These are phyloP conservation scores for Ornithoptera alexandrae DNA, from an alignment of 2,888 invertebrate genomes.

Conservation along the genomic window DNA sequence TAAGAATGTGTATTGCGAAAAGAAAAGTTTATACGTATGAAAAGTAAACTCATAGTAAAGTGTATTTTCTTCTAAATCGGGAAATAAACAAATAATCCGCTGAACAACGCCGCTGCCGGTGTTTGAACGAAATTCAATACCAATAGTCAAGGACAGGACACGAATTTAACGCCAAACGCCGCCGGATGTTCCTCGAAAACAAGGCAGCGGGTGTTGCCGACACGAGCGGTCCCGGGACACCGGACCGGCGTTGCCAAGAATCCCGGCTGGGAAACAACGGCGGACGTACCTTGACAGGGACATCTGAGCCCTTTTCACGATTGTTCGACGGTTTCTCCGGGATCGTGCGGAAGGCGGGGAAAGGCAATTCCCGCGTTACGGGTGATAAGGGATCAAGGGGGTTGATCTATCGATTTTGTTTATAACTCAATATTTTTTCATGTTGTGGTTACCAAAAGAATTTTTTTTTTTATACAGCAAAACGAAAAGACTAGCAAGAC, in stretches of 20 bases:
- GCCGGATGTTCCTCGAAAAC: constrained; percentile 7
- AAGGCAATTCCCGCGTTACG: constrained; percentile 10
- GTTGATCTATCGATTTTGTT: constrained; percentile 1
- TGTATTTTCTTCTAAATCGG: too few species aligned
- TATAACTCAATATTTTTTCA: background rate
- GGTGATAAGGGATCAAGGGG: constrained; percentile 11
- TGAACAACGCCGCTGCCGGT: too few species aligned
- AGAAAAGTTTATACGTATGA: too few species aligned
- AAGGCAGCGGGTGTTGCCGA: constrained; percentile 14
- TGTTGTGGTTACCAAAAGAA: background rate
- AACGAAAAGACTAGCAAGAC: too few species aligned
- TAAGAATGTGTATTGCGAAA: too few species aligned
- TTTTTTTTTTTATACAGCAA: too few species aligned
- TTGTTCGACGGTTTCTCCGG: constrained; percentile 24
- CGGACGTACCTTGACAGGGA: constrained; percentile 20
- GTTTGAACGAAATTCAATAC: constrained; percentile 13
- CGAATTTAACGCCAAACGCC: constrained; percentile 2
- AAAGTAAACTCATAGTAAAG: too few species aligned
- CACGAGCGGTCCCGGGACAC: constrained; percentile 8
- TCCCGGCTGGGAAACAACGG: constrained; percentile 14
- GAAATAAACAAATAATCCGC: too few species aligned
- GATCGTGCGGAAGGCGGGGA: constrained; percentile 8
- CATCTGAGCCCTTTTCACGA: constrained; percentile 21
- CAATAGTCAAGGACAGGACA: constrained; percentile 12
- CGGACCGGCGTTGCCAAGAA: background rate